Percentiles rank a stretch among this genome's conserved stretches.
Conservation (phyloP, 2,113 vertebrate genomes). For the Periophthalmodon schlosseri region DNA sequence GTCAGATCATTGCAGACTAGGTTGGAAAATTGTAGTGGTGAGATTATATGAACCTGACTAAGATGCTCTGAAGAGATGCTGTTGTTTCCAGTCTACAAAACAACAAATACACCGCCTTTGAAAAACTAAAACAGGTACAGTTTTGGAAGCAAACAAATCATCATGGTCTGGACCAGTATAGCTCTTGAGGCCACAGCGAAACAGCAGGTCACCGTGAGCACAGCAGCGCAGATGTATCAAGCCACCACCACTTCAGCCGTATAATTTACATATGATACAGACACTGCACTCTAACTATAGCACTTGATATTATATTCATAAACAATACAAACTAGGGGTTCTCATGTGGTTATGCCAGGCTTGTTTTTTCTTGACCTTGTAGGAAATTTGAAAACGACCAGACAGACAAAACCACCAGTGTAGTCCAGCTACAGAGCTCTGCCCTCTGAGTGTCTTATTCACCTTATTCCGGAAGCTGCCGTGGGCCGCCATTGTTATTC, state of each 20-base stretch:
- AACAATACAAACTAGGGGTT: conserved; percentile 17
- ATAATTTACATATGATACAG: conserved; percentile 37
- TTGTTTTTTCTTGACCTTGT: conserved; percentile 37
- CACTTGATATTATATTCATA: conserved; percentile 17
- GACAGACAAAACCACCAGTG: conserved; percentile 17
- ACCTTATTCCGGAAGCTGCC: too few species aligned
- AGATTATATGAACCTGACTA: conserved; percentile 2
- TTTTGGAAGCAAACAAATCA: conserved; percentile 52
- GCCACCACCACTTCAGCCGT: conserved; percentile 32
- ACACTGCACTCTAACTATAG: conserved; percentile 17
- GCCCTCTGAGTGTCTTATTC: conserved; percentile 6
- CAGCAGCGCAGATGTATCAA: conserved; percentile 29
- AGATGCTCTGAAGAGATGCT: conserved; percentile 5
- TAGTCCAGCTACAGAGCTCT: conserved; percentile 26
- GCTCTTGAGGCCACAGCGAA: conserved; percentile 37
- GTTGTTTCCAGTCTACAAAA: conserved; percentile 16
- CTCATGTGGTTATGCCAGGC: conserved; percentile 27
- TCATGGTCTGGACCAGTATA: conserved; percentile 36
- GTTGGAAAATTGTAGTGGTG: neutral
- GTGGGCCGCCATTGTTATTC: too few species aligned
- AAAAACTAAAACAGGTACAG: conserved; percentile 38
- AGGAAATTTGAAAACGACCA: conserved; percentile 28
- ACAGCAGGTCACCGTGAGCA: conserved; percentile 37
- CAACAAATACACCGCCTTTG: conserved; percentile 29
- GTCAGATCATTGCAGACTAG: neutral